Conservation (phyloP, 2,113 vertebrate genomes). For the Spilogale gracilis region DNA sequence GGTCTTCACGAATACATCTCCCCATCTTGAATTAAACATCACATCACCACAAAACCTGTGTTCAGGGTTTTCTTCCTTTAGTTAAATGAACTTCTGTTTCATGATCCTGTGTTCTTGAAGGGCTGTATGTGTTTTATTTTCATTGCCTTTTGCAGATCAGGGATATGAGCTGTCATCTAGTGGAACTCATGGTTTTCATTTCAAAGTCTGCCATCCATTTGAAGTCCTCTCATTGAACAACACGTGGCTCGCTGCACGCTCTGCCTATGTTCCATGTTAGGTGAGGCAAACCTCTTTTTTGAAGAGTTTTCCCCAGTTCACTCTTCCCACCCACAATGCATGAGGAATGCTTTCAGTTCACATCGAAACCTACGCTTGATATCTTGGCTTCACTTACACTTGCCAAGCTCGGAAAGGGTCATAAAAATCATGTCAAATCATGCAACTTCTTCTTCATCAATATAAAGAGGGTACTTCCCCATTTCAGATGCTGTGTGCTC, state of each 20-base stretch:
- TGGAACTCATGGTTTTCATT: neutral
- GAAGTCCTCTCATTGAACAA: rapidly evolving
- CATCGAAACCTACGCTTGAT: neutral
- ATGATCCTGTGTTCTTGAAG: rapidly evolving
- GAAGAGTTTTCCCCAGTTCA: neutral
- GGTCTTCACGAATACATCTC: rapidly evolving
- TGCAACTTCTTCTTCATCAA: neutral
- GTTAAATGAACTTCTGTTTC: neutral
- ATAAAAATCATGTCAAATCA: too few species aligned
- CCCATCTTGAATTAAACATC: neutral
- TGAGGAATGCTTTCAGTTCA: too few species aligned
- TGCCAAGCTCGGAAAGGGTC: too few species aligned
- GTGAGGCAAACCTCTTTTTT: neutral
- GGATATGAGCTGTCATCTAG: rapidly evolving
- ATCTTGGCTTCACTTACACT: too few species aligned
- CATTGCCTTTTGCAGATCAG: neutral
- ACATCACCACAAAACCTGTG: too few species aligned
- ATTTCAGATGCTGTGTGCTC: neutral
- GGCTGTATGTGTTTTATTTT: neutral
- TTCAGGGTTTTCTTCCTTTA: neutral
- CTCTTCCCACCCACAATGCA: neutral
- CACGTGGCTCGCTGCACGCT: rapidly evolving
- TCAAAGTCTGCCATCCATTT: rapidly evolving
- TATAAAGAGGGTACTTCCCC: neutral
- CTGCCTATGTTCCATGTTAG: neutral